Base-by-base conservation (phyloP, 2,888 invertebrate species). In the Operophtera brumata region DNA sequence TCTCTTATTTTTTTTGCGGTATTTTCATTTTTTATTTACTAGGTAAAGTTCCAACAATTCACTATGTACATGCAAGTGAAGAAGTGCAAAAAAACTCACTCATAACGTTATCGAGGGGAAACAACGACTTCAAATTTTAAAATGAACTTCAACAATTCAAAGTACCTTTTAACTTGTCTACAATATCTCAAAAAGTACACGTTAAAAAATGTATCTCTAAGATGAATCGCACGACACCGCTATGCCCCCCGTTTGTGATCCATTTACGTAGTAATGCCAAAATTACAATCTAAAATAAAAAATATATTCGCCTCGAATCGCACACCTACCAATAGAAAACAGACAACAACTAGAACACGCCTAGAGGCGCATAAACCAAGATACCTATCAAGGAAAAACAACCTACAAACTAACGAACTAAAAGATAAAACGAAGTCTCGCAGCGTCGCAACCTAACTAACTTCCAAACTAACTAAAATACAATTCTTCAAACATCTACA, bases 41-140 rank as follows among this genome's bases (percentile, higher is more conserved):
- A 77, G 58, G 59, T 61, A 57, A 63, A 66, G 58, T 57, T 65
- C 60, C 63, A 66, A 66, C 66, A 59, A 61, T 61, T 64, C 64
- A 63, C 83, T 84, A 83, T 86, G 67, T 82, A 84, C 84, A 86
- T 85, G 85, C 79, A 80, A 82, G 84, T 66, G 66, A 62, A 53
- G 54, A 77, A 77, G 85, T 84, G 85, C 82, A 70, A 78, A 81
- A 63, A 60, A 64, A 80, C 76, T 78, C 83, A 81, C 85, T 77
- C 82, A 69, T 73, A 76, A 78, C 58, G 59, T 61, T 52, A 50
- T 59, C 61, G 61, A 62, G 62, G 61, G 62, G 61, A 55, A 62
- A 63, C 65, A 63, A 59, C 59, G 57, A 66, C 43, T 57, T 62
- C 48, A 44, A 58, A 58, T 62, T 54, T 53, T 57, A 56, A 49